Conservation (phyloP, 2,113 vertebrate species). For the Chinchilla lanigera region DNA sequence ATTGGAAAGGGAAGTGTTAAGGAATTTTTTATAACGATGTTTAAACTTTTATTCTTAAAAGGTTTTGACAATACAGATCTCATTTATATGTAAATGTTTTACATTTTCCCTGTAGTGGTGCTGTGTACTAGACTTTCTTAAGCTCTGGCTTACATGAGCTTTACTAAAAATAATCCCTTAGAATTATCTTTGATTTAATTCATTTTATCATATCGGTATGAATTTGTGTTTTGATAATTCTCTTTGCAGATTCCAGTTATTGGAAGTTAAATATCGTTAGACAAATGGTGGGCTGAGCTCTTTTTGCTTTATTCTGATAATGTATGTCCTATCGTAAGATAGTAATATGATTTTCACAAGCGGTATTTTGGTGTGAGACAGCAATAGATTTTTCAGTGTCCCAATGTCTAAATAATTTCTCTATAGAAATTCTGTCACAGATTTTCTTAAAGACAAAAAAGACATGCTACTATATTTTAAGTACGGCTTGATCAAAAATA, state of each 20-base stretch:
- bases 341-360: background rate
- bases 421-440: background rate
- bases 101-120: conserved; percentile 15
- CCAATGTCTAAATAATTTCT: conserved; percentile 7
- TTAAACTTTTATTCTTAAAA: conserved; percentile 42
- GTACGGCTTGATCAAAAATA: background rate
- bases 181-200: conserved; percentile 63
- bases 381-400: background rate
- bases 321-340: background rate
- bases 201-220: conserved; percentile 11
- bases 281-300: background rate
- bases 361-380: background rate
- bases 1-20: conserved; percentile 31
- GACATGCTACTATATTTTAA: background rate
- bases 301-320: background rate
- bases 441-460: background rate
- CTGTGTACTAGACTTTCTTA: conserved; percentile 55
- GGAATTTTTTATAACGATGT: background rate
- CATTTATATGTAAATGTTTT: conserved; percentile 16
- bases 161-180: conserved; percentile 55
- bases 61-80: background rate
- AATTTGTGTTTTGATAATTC: conserved; percentile 13
- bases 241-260: background rate
- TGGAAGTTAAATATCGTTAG: background rate
- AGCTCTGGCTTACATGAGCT: conserved; percentile 46